Evolutionary conservation across 2,797 vertebrate genomes (phyloP), one percentile per base, ranked within the genome.

Genomic region (Myripristis murdjan): DNA sequence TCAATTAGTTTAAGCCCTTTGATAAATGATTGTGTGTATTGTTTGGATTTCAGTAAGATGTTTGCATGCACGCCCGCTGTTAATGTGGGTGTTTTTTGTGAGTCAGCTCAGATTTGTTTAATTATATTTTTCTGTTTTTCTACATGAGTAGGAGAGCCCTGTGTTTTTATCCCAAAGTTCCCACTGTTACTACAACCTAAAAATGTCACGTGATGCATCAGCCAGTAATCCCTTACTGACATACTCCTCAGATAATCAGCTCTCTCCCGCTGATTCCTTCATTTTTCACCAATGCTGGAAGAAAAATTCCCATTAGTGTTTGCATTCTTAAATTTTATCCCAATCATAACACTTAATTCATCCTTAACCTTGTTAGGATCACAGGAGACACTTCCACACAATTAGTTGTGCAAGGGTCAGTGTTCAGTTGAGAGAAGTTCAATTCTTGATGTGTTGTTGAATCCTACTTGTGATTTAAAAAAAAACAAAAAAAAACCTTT

Each of bases 1-100:
- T 86, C 82, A 81, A 77, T 77, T 75, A 62, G 18, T 82, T 76
- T 82, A 85, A 84, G 83, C 71, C 69, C 54, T 81, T 67, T 88
- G 86, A 90, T 85, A 82, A 79, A 89, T 81, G 86, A 65, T 23
- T 18, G 31, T 82, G 62, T 78, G 58, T 39, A 61, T 64, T 53
- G 77, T 81, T 75, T 62, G 43, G 37, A 11, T 79, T 22, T 10
- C 58, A 72, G 62, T 65, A 20, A 59, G 11, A 57, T 54, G 15
- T 35, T 23, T 51, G 26, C 26, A n/a, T 24, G 26, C 23, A 60
- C 54, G 49, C 47, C 22, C 15, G 11, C 9, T 47, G 43, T 24
- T 26, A 26, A 23, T 41, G 24, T 11, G 7, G 8, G 12, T n/a
- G n/a, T 23, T 12, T 11, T 53, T 23, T 31, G 53, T 16, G 22